Evolutionary conservation across 2,797 vertebrate genomes (phyloP), one percentile per base, ranked within the genome.

Genomic region (Propithecus perrieri): DNA sequence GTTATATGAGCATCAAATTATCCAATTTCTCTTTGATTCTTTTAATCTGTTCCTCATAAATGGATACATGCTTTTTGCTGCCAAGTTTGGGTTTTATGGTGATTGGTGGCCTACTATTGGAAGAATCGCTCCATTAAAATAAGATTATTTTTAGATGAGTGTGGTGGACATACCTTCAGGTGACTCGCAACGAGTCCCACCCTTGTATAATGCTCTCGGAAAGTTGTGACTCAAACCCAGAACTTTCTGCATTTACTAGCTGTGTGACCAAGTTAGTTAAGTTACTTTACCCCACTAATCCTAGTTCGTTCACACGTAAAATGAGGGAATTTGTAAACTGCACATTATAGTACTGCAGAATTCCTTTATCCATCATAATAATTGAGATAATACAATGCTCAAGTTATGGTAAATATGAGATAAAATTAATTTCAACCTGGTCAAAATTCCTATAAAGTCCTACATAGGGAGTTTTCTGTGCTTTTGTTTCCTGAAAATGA

Each of bases 1-100:
- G 50, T 55, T 95, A 63, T 41, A 59, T 78, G 65, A 96, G 50
- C 78, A 75, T 88, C 15, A 86, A 88, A 72, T 94, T 86, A 80
- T 74, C 80, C 22, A 89, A 41, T 28, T 38, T 93, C 43, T 72
- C 22, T 69, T 22, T 8, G 15, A 86, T 74, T 95, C 69, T 76
- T 96, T 84, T 89, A 26, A n/a, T 78, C 26, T 75, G 10, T 79
- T 91, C 50, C 48, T 95, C 50, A 20, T 91, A 63, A 84, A 80
- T 50, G n/a, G 4, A 78, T 79, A 15, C 30, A 26, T 63, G 41
- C 17, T 87, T 92, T 75, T 85, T 71, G 48, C 38, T 83, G 46
- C 81, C 93, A 35, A 55, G 35, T 89, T 94, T 92, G 43, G 33
- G 55, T 89, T 61, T 74, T 53, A 57, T 24, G 83, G 69, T 85